phyloP scores from a whole-genome alignment of 2,797 vertebrate genomes.

The Passerculus sandwichensis region DNA sequence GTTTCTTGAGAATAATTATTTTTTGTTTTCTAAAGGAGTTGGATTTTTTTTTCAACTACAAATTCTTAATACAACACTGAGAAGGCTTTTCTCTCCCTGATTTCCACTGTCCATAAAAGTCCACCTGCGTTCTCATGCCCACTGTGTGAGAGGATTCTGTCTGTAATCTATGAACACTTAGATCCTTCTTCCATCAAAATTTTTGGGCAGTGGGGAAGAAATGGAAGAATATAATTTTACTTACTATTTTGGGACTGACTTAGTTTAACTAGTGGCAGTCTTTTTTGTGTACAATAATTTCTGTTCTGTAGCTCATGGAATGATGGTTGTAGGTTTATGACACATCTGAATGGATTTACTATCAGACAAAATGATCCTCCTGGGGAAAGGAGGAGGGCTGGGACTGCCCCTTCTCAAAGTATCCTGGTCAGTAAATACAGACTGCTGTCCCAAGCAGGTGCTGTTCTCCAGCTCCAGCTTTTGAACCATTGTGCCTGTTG shows the following conservation, averaged over 20 bases:
- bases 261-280: neutral
- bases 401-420: neutral
- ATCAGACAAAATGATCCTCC: neutral
- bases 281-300: neutral
- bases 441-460: neutral
- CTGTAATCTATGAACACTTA: neutral
- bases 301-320: neutral
- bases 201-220: neutral
- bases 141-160: neutral
- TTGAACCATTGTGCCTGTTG: neutral
- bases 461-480: neutral
- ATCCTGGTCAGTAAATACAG: neutral
- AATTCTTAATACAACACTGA: neutral
- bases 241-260: neutral
- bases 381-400: neutral
- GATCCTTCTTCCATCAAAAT: fast-evolving
- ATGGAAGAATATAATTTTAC: neutral
- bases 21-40: neutral
- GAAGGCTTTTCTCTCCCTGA: neutral
- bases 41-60: neutral
- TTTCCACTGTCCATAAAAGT: neutral
- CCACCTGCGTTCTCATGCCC: neutral
- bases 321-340: neutral
- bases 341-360: neutral
- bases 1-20: neutral